Conservation (phyloP, 2,888 invertebrate species). For the Ctena decussata region DNA sequence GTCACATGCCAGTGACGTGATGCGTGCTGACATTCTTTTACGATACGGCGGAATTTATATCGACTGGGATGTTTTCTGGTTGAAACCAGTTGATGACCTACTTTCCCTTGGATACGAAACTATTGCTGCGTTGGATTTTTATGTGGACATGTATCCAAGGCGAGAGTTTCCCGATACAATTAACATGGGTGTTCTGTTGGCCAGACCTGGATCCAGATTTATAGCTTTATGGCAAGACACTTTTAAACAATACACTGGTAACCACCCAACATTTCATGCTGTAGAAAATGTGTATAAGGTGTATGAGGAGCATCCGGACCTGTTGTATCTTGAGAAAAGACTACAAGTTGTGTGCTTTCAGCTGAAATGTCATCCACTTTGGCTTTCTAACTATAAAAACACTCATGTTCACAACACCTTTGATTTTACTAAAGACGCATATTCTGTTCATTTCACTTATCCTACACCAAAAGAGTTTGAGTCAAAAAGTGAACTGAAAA, state of each 20-base stretch:
- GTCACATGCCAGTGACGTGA: conserved; percentile 76
- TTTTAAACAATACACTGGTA: conserved; percentile 50
- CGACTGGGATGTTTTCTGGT: conserved; percentile 80
- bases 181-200: neutral
- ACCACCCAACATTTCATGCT: conserved; percentile 65
- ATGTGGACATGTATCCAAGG: neutral
- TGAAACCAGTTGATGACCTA: neutral
- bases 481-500: no score
- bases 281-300: conserved; percentile 67
- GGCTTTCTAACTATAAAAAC: neutral
- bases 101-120: neutral
- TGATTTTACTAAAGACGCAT: no score
- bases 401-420: neutral
- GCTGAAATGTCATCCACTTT: conserved; percentile 60
- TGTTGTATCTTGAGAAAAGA: conserved; percentile 73
- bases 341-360: conserved; percentile 82
- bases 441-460: no score
- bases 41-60: conserved; percentile 83
- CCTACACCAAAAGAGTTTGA: no score
- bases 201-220: neutral
- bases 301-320: conserved; percentile 77
- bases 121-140: neutral
- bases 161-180: neutral
- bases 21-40: conserved; percentile 79
- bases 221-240: conserved; percentile 51